phyloP scores from a whole-genome alignment of 2,888 invertebrate genomes.

The Epicampocera succincta region DNA sequence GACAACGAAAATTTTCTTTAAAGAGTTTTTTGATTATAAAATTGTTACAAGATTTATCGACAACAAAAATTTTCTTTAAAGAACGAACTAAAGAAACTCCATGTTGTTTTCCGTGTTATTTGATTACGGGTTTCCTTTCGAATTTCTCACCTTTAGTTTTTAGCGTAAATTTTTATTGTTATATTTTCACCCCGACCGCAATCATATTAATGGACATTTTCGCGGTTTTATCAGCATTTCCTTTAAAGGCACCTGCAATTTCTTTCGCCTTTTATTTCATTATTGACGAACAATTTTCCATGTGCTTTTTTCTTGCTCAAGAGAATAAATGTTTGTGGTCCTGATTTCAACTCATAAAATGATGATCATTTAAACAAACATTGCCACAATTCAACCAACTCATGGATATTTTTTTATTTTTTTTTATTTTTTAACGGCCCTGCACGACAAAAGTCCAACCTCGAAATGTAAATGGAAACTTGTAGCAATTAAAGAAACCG shows the following conservation, averaged over 20 bases:
- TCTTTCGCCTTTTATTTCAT: not conserved
- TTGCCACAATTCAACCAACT: constrained; percentile 37
- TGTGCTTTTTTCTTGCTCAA: not conserved
- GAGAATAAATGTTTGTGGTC: constrained; percentile 3
- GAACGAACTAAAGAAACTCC: no score
- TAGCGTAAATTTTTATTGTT: not conserved
- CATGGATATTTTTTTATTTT: constrained; percentile 31
- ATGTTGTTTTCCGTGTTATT: no score
- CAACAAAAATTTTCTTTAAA: no score
- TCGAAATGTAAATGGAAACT: constrained; percentile 45
- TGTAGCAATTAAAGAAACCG: constrained; percentile 57
- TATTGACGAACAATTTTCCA: constrained; percentile 20
- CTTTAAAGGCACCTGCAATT: constrained; percentile 34
- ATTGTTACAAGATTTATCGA: no score
- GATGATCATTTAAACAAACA: constrained; percentile 59
- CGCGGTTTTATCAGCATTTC: constrained; percentile 31
- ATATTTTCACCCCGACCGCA: constrained; percentile 15
- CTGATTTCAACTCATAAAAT: constrained; percentile 56
- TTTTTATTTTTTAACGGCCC: not conserved
- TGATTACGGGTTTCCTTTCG: not conserved
- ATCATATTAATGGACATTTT: constrained; percentile 13
- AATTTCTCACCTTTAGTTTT: not conserved
- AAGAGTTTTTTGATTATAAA: no score
- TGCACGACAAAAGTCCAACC: constrained; percentile 8
- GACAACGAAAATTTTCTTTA: no score